Evolutionary conservation across 2,113 vertebrate genomes (phyloP).

Genomic region (Syngnathus scovelli): DNA sequence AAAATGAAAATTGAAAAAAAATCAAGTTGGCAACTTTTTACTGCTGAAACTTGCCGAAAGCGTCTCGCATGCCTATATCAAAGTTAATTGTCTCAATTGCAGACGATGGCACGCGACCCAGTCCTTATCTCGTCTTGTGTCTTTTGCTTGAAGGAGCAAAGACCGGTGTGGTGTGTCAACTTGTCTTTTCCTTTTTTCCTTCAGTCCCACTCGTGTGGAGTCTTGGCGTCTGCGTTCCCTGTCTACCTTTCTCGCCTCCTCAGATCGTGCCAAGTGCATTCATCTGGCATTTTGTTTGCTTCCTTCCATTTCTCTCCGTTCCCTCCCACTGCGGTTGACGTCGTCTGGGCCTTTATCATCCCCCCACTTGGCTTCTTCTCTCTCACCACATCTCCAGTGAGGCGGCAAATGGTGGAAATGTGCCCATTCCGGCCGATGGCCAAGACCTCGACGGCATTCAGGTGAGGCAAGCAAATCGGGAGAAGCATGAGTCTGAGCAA

Average conservation of each 20-base stretch:
- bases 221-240: neutral
- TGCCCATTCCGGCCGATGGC: conserved; percentile 84
- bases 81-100: no score
- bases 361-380: conserved; percentile 69
- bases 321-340: neutral
- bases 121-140: neutral
- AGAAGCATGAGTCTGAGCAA: neutral
- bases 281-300: conserved; percentile 8
- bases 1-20: no score
- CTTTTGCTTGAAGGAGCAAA: no score
- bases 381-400: conserved; percentile 90
- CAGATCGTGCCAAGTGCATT: neutral
- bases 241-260: neutral
- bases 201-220: conserved; percentile 2
- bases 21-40: no score
- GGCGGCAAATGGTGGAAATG: conserved; percentile 80
- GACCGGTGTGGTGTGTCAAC: no score
- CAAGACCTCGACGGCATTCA: conserved; percentile 96
- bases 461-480: conserved; percentile 62
- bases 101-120: neutral
- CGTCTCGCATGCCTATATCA: no score
- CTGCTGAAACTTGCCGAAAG: no score
- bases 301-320: neutral
- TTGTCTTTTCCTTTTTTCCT: neutral
- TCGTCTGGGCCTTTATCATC: neutral